Conservation (phyloP, 2,888 invertebrate genomes). For the Pristionchus exspectatus region DNA sequence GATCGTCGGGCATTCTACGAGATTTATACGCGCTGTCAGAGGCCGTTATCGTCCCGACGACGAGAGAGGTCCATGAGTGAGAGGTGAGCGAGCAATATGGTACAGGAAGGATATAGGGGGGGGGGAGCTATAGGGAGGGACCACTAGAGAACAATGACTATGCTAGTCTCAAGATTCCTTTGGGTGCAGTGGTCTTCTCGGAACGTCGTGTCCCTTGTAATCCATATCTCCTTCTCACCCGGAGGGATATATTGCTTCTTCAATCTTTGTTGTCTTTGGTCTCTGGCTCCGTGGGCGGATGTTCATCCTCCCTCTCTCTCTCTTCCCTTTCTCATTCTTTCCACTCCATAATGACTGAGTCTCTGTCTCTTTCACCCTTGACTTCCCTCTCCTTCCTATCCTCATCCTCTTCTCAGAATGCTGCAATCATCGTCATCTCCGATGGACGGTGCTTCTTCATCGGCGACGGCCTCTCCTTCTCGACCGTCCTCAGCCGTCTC, state of each 20-base stretch:
- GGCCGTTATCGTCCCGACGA: constrained; percentile 16
- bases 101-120: constrained; percentile 27
- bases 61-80: constrained; percentile 43
- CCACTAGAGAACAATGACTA: neutral
- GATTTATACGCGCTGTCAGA: constrained; percentile 52
- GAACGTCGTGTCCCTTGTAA: neutral
- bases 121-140: neutral
- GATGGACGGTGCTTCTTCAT: neutral
- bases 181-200: no score
- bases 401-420: constrained; percentile 35
- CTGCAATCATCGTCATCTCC: neutral
- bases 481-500: constrained; percentile 10
- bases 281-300: neutral
- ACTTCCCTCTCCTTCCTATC: neutral
- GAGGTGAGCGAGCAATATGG: neutral
- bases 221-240: no score
- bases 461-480: neutral
- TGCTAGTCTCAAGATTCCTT: neutral
- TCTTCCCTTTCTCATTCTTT: constrained; percentile 35
- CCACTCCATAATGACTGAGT: constrained; percentile 21
- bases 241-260: neutral
- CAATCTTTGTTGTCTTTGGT: neutral
- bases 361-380: constrained; percentile 36
- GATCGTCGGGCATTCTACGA: constrained; percentile 45
- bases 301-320: neutral